These are phyloP conservation scores for Sericinus montela DNA, from an alignment of 2,888 invertebrate genomes.

Conservation along the genomic window DNA sequence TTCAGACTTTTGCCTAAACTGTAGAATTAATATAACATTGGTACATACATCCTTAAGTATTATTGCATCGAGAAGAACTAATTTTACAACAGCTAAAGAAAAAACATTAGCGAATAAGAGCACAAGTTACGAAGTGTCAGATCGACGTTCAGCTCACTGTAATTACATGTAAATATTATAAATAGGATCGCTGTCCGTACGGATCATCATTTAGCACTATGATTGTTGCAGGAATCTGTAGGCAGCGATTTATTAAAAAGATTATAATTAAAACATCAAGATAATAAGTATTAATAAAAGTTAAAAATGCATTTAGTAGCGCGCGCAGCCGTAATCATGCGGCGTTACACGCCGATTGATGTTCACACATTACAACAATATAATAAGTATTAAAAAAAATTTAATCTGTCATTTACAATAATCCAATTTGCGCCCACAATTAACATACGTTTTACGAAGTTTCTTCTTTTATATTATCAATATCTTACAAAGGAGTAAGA, in stretches of 20 bases:
- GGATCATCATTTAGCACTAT: background rate
- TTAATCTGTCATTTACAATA: background rate
- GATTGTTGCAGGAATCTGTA: constrained; percentile 1
- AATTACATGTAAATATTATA: no score
- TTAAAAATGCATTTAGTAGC: constrained; percentile 11
- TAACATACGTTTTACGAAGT: background rate
- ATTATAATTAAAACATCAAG: constrained; percentile 25
- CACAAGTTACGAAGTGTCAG: background rate
- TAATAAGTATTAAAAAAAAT: background rate
- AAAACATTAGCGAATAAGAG: constrained; percentile 13
- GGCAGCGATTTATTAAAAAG: constrained; percentile 17
- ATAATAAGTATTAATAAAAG: constrained; percentile 19
- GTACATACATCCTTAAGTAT: constrained; percentile 39
- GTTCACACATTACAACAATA: background rate
- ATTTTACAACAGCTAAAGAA: constrained; percentile 28
- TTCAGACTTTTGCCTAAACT: constrained; percentile 71
- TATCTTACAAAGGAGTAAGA: constrained; percentile 11
- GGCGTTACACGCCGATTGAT: background rate
- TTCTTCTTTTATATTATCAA: constrained; percentile 1
- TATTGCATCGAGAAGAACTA: constrained; percentile 42
- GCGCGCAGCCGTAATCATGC: background rate
- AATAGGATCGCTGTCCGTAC: no score
- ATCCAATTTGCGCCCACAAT: background rate
- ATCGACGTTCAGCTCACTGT: background rate
- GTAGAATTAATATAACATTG: constrained; percentile 56